Evolutionary conservation across 2,113 vertebrate species (phyloP), one percentile per base, ranked within the genome.

Genomic region (Anser brachyrhynchus): DNA sequence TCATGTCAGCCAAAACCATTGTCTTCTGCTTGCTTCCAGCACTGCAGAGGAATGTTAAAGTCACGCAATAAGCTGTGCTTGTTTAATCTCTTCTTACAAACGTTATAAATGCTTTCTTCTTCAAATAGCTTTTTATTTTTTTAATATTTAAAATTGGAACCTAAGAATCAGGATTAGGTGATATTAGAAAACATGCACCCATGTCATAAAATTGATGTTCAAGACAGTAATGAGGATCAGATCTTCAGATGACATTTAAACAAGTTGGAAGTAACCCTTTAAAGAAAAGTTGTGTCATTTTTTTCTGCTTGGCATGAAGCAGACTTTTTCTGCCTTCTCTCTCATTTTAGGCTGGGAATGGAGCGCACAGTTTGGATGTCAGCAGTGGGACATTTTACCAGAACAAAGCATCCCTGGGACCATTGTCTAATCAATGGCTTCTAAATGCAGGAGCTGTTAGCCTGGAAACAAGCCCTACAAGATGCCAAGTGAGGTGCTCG

Each of bases 401-500:
- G 82, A 92, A 43, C 39, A 78, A 87, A 95, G 66, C 59, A 80
- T 70, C 61, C 67, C 58, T 87, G 59, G 59, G 66, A 90, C 76
- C 4, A 1, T 26, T 84, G 72, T 78, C 79, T 82, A 73, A 87
- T 76, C 58, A 80, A 51, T 93, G 87, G 91, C 83, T 95, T 90
- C 10, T 90, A 90, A 94, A 86, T 41, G 41, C 64, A 87, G 59
- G 70, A 87, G 37, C 89, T 79, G 41, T 64, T 83, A 84, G 39
- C 70, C 65, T 76, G 72, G 46, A 89, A 91, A 88, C 25, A 80
- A 84, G 70, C 44, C 71, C 76, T 81, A 49, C 76, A 85, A 69
- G 92, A 98, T 97, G 96, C 79, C 93, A 46, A 64, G 74, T 37
- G 97, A 97, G 55, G 84, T 75, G 80, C 93, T 95, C 29, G 96